A percentile compares a stretch with the other conserved stretches of the same genome.
phyloP scores from a whole-genome alignment of 2,113 vertebrate species.

The Campylorhamphus procurvoides region DNA sequence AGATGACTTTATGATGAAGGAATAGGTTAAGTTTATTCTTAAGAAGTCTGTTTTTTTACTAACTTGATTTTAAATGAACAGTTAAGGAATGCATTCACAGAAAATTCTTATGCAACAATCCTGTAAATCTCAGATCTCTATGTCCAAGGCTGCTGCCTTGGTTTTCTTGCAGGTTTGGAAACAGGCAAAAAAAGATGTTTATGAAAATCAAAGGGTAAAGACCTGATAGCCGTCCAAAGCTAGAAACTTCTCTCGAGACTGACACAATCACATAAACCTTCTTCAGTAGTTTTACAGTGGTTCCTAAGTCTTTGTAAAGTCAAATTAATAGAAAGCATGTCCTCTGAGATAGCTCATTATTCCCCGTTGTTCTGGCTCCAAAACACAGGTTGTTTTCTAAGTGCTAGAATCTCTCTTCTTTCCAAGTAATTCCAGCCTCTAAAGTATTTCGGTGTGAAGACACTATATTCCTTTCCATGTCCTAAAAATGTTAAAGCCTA shows the following conservation, averaged over 20 bases:
- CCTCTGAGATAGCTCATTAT: background rate
- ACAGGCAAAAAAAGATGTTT: background rate
- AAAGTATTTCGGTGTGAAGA: background rate
- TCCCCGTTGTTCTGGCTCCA: background rate
- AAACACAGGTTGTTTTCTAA: background rate
- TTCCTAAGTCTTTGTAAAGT: background rate
- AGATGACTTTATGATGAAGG: background rate
- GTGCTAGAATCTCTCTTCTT: background rate
- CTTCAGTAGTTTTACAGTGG: background rate
- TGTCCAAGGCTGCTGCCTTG: background rate
- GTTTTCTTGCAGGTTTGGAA: background rate
- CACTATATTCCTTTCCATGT: background rate
- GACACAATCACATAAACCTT: background rate
- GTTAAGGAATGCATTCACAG: background rate
- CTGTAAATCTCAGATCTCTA: background rate
- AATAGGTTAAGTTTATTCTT: background rate
- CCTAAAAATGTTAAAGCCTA: background rate
- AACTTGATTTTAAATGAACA: background rate
- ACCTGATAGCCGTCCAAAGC: background rate
- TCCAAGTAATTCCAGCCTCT: fast-evolving
- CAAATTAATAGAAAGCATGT: background rate
- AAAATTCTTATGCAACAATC: fast-evolving
- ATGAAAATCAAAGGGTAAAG: background rate
- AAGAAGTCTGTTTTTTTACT: background rate
- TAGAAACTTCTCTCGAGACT: background rate